Evolutionary conservation across 1,140 invertebrate species (phyloP), one percentile per base, ranked within the genome.

Genomic region (Protaetia brevitarsis): DNA sequence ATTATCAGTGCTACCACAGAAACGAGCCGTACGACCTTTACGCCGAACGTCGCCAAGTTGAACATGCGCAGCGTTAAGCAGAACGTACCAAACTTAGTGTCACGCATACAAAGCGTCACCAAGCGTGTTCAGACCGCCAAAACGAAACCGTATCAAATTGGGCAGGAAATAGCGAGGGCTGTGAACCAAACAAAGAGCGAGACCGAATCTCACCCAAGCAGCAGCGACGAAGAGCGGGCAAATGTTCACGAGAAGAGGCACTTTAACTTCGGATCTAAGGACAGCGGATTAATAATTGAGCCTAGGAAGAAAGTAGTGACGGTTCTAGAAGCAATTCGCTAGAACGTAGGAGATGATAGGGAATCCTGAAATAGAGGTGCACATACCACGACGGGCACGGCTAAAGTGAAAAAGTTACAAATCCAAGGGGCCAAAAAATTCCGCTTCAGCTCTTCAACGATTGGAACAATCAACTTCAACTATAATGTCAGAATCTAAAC

Each of bases 1-100:
- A 2, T 85, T 88, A 29, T 86, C 88, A 23, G 86, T 88, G 26
- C 86, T 86, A 66, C 87, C 87, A 19, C 82, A 66, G 70, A 79
- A 72, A 60, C 68, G 70, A 57, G 66, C 65, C 56, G 73, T 66
- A 69, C 80, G 70, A 71, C 78, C 21, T 30, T 77, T 73, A 78
- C 71, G 64, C 79, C 65, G 61, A 74, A 65, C 60, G 67, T 69
- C 72, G 74, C 66, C 65, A 79, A 69, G 67, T 63, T 77, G 34
- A 75, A 75, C 58, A 67, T 80, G 57, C 59, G 77, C 66, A 73
- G 73, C 66, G 56, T 77, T 68, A 71, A 80, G 77, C 70, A 79
- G 73, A 45, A 79, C 69, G 37, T 82, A 77, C 66, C 77, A 6
- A 75, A 76, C 71, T 45, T 76, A 34, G 69, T 74, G 4, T 71